A percentile compares a stretch with the other conserved stretches of the same genome.
Evolutionary conservation across 2,888 invertebrate genomes (phyloP).

Genomic region (Melanostoma mellinum): DNA sequence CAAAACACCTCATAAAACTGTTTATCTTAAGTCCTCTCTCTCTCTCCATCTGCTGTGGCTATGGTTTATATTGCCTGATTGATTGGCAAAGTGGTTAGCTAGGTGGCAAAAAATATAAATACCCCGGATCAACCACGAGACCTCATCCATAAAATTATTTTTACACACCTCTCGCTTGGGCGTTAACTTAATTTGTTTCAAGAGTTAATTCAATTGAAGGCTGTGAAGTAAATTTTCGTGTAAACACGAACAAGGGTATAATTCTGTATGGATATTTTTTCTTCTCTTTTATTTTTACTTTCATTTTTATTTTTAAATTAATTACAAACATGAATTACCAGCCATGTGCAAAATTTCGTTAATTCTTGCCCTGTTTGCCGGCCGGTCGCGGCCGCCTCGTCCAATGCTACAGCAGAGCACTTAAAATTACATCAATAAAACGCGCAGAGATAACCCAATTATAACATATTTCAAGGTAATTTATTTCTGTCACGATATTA

Average conservation of each 20-base stretch:
- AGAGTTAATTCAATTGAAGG: slow-evolving; percentile 52
- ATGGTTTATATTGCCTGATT: slow-evolving; percentile 30
- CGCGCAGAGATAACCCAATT: slow-evolving; percentile 66
- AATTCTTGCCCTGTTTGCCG: slow-evolving; percentile 27
- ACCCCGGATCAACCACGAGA: slow-evolving; percentile 19
- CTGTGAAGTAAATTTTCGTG: slow-evolving; percentile 51
- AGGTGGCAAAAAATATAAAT: slow-evolving; percentile 32
- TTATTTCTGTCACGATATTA: slow-evolving; percentile 68
- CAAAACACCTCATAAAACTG: slow-evolving; percentile 60
- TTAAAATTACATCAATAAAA: slow-evolving; percentile 64
- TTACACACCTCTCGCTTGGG: slow-evolving; percentile 3
- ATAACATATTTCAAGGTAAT: slow-evolving; percentile 70
- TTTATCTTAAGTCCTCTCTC: slow-evolving; percentile 15
- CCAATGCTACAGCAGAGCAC: slow-evolving; percentile 1
- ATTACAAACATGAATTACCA: slow-evolving; percentile 61
- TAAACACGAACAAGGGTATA: slow-evolving; percentile 46
- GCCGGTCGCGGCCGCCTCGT: neutral
- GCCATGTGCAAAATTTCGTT: slow-evolving; percentile 32
- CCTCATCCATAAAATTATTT: slow-evolving; percentile 19
- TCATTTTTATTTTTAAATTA: slow-evolving; percentile 43
- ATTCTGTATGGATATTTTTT: neutral
- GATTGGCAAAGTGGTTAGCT: slow-evolving; percentile 32
- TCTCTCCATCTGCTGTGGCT: neutral
- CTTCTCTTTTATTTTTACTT: neutral
- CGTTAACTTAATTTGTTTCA: slow-evolving; percentile 55